These are phyloP conservation scores for Styela plicata DNA, from an alignment of 23 tunicate genomes.

Conservation along the genomic window DNA sequence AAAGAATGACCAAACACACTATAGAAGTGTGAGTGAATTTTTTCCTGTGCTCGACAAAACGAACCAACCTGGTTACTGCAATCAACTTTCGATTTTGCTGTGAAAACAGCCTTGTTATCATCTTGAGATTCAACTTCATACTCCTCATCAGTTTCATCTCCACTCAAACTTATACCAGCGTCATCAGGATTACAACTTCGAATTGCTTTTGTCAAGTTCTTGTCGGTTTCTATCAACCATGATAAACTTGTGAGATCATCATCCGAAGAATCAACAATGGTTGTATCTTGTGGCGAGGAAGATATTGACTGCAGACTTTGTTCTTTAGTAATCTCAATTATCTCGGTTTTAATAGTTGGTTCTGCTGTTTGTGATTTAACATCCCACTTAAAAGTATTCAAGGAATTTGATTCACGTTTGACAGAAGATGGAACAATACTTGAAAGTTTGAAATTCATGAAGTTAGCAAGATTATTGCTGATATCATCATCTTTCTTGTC, in stretches of 20 bases:
- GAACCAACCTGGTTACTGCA: conserved; percentile 28
- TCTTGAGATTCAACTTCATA: conserved; percentile 18
- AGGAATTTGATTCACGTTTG: background rate
- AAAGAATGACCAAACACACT: background rate
- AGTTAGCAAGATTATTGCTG: conserved; percentile 16
- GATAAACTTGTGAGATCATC: conserved; percentile 66
- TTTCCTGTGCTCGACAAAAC: too few species aligned
- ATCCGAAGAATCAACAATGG: conserved; percentile 12
- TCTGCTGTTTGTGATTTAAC: background rate
- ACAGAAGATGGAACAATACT: conserved; percentile 6
- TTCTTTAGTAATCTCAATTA: background rate
- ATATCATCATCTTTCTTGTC: conserved; percentile 6
- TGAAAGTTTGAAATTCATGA: conserved; percentile 24
- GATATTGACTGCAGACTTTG: background rate
- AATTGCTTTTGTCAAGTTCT: conserved; percentile 54
- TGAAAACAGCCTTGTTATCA: conserved; percentile 55
- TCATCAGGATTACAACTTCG: conserved; percentile 87
- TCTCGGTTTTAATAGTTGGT: background rate
- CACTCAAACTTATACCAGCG: conserved; percentile 81
- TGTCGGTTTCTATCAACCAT: conserved; percentile 72
- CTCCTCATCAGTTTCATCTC: conserved; percentile 60
- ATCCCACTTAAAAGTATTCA: background rate
- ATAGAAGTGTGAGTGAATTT: too few species aligned
- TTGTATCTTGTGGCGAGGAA: background rate
- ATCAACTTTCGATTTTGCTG: conserved; percentile 68